Evolutionary conservation across 2,797 vertebrate genomes (phyloP).

Genomic region (Sebastes nivosus): DNA sequence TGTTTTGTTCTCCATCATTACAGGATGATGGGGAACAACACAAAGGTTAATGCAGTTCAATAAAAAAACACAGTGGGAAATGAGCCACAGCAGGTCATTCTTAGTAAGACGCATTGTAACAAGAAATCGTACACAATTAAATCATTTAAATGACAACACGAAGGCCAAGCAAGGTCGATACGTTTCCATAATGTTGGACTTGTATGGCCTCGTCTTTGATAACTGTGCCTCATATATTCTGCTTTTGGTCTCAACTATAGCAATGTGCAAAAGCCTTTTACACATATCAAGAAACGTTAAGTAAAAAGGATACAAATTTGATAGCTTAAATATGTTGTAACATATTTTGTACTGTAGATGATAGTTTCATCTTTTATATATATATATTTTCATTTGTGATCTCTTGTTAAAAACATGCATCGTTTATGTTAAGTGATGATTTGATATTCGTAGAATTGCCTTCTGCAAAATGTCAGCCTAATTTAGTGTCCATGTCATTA

Average conservation of each 20-base stretch:
- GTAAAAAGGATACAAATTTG: conserved; percentile 16
- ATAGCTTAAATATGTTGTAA: conserved; percentile 33
- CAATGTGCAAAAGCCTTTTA: conserved; percentile 34
- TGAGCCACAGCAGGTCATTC: not conserved
- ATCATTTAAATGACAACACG: not conserved
- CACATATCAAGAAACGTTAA: conserved; percentile 34
- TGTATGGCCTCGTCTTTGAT: conserved; percentile 46
- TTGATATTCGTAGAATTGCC: not conserved
- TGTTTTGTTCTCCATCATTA: not conserved
- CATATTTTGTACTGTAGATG: conserved; percentile 55
- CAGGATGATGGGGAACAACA: not conserved
- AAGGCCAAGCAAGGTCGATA: conserved; percentile 1
- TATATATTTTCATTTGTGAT: conserved; percentile 23
- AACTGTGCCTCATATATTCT: conserved; percentile 58
- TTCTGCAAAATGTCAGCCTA: conserved; percentile 1
- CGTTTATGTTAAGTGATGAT: conserved; percentile 25
- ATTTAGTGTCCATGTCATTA: not conserved
- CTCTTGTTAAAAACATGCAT: not conserved
- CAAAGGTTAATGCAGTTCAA: not conserved
- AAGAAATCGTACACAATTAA: not conserved
- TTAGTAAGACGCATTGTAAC: not conserved
- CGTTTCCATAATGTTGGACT: conserved; percentile 43
- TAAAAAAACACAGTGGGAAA: not conserved
- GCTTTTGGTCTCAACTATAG: conserved; percentile 22
- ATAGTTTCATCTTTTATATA: conserved; percentile 31